Conservation (phyloP, 2,797 vertebrate species). For the Scomberomorus guttatus region DNA sequence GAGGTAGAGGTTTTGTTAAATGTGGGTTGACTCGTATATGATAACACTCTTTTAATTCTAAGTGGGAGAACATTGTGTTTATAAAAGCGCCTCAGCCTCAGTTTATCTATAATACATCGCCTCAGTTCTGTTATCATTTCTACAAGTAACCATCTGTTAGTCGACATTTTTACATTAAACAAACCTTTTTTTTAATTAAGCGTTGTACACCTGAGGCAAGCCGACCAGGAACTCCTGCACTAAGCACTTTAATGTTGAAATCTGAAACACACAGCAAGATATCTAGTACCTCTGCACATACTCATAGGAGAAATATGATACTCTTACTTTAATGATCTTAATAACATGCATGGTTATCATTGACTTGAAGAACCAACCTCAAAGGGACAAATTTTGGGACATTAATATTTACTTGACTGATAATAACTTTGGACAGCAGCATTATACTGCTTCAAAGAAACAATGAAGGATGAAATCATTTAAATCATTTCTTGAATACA, state of each 20-base stretch:
- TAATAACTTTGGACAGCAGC: background rate
- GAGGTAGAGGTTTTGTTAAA: background rate
- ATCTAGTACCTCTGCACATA: background rate
- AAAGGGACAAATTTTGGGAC: background rate
- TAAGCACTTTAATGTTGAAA: constrained; percentile 15
- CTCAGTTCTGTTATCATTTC: constrained; percentile 18
- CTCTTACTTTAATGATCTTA: background rate
- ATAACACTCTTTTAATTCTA: background rate
- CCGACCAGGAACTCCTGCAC: background rate
- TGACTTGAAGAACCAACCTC: constrained; percentile 5
- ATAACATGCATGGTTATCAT: background rate
- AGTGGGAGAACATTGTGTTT: constrained; percentile 3
- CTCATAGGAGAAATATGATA: background rate
- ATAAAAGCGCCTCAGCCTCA: constrained; percentile 9
- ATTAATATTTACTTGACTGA: background rate
- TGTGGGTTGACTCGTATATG: constrained; percentile 7
- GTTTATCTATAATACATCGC: constrained; percentile 22
- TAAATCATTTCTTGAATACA: background rate
- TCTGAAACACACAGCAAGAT: constrained; percentile 4
- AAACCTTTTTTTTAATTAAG: constrained; percentile 32
- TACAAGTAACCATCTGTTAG: constrained; percentile 24
- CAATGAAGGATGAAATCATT: background rate
- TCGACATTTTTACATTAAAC: constrained; percentile 17
- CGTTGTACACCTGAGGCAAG: constrained; percentile 36
- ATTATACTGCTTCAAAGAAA: background rate